phyloP scores from a whole-genome alignment of 30 jellyfish, hydroid and myxozoan species.

The Hydra vulgaris region DNA sequence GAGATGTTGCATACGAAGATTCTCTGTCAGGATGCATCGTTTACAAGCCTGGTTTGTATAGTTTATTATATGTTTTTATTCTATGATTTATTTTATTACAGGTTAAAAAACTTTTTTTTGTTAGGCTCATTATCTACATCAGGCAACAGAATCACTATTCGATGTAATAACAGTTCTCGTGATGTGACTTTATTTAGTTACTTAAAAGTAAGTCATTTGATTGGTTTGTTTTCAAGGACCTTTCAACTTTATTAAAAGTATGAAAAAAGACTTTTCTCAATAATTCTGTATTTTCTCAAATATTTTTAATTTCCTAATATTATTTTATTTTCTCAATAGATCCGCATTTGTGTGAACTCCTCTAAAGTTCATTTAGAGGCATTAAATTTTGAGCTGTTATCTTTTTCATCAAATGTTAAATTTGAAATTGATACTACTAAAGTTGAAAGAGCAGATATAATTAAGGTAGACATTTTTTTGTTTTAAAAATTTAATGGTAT shows the following conservation, averaged over 20 bases:
- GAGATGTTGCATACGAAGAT: slow-evolving; percentile 13
- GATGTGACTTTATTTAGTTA: not conserved
- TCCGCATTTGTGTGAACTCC: slow-evolving; percentile 12
- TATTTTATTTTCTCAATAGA: not conserved
- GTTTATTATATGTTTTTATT: not conserved
- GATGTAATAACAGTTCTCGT: not conserved
- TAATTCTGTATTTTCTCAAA: too few relatives aligned
- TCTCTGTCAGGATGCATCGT: not conserved
- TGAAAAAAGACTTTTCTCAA: too few relatives aligned
- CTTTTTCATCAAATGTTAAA: slow-evolving; percentile 2
- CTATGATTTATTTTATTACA: too few relatives aligned
- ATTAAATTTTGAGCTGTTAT: not conserved
- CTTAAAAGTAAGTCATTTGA: not conserved
- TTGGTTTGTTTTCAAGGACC: not conserved
- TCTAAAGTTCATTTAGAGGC: slow-evolving; percentile 7
- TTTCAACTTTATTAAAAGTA: not conserved
- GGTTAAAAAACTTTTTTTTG: not conserved
- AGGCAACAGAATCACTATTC: not conserved
- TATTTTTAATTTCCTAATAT: too few relatives aligned
- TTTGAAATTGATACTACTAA: not conserved
- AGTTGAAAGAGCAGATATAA: not conserved
- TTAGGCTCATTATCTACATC: not conserved
- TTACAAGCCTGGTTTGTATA: not conserved
- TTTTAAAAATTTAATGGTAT: not conserved
- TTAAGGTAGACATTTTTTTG: not conserved